These are phyloP conservation scores for Diloba caeruleocephala DNA, from an alignment of 2,888 invertebrate species.

Conservation along the genomic window DNA sequence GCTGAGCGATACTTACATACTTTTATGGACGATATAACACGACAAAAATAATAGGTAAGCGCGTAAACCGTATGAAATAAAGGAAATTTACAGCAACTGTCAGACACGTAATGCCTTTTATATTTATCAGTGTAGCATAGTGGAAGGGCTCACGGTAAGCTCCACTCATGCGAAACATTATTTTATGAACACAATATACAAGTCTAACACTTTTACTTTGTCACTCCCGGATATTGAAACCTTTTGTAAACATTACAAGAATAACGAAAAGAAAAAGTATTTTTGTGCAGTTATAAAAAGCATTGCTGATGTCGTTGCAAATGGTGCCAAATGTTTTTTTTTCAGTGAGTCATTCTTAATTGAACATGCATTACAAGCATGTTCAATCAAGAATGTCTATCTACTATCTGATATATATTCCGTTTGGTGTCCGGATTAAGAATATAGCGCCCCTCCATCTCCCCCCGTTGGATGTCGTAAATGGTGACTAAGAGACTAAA, in stretches of 20 bases:
- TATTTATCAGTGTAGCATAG: constrained; percentile 28
- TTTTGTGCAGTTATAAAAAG: not conserved
- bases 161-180: constrained; percentile 15
- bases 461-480: too few relatives aligned
- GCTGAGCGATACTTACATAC: constrained; percentile 2
- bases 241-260: constrained; percentile 4
- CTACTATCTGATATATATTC: too few relatives aligned
- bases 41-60: constrained; percentile 14
- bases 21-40: constrained; percentile 20
- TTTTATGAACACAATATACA: constrained; percentile 21
- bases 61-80: constrained; percentile 22
- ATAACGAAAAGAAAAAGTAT: constrained; percentile 5
- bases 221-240: constrained; percentile 18
- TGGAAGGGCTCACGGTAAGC: constrained; percentile 1
- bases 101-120: constrained; percentile 20
- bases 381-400: too few relatives aligned
- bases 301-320: too few relatives aligned
- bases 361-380: too few relatives aligned
- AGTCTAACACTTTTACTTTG: constrained; percentile 25
- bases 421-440: too few relatives aligned
- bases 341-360: too few relatives aligned
- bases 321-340: not conserved
- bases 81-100: constrained; percentile 14
- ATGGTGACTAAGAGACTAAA: too few relatives aligned
- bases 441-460: too few relatives aligned